Evolutionary conservation across 2,113 vertebrate species (phyloP).

Genomic region (Dascyllus trimaculatus): DNA sequence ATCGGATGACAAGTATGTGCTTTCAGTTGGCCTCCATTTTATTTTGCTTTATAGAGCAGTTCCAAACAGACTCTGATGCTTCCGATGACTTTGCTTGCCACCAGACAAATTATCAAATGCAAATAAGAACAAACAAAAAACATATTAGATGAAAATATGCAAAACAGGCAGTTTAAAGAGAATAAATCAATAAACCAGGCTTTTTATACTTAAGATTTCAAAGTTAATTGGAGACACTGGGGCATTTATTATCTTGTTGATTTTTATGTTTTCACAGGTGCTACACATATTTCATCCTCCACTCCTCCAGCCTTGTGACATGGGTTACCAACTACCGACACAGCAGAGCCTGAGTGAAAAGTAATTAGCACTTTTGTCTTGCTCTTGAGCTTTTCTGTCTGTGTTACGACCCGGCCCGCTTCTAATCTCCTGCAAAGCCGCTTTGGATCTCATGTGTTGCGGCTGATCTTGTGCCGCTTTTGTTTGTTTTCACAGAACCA

Average conservation of each 20-base stretch:
- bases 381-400: background rate
- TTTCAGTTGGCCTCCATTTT: slow-evolving; percentile 36
- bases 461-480: slow-evolving; percentile 41
- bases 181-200: slow-evolving; percentile 20
- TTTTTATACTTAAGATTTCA: slow-evolving; percentile 7
- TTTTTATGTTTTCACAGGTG: slow-evolving; percentile 20
- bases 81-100: slow-evolving; percentile 3
- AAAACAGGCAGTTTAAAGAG: slow-evolving; percentile 23
- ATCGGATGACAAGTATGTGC: slow-evolving; percentile 25
- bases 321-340: slow-evolving; percentile 13
- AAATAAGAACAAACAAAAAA: background rate
- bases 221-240: slow-evolving; percentile 34
- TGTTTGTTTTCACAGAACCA: slow-evolving; percentile 40
- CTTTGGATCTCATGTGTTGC: slow-evolving; percentile 38
- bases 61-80: slow-evolving; percentile 20
- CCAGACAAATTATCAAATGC: slow-evolving; percentile 25
- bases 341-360: slow-evolving; percentile 25
- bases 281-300: slow-evolving; percentile 3
- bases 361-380: slow-evolving; percentile 52
- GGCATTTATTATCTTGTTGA: background rate
- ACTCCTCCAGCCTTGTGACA: background rate
- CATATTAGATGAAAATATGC: slow-evolving; percentile 18
- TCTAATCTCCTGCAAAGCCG: slow-evolving; percentile 63
- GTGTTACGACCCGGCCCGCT: slow-evolving; percentile 1
- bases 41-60: slow-evolving; percentile 19